These are phyloP conservation scores for Gymnocheta viridis DNA, from an alignment of 2,888 invertebrate genomes.

Conservation along the genomic window DNA sequence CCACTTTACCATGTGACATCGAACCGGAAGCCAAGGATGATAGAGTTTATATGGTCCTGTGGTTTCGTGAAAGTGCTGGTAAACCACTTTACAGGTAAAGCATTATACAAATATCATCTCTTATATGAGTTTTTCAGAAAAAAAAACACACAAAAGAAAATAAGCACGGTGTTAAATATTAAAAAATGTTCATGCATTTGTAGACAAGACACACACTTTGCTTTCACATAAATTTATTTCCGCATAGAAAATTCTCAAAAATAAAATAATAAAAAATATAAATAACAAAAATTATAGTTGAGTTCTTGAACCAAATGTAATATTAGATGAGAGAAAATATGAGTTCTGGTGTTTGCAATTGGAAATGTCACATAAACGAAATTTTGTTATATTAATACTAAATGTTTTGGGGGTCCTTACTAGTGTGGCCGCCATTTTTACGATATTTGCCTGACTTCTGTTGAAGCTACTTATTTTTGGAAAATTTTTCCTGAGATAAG, in stretches of 20 bases:
- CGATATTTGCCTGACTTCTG: no score
- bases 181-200: conserved; percentile 40
- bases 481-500: no score
- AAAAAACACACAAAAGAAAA: conserved; percentile 11
- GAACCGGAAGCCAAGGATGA: conserved; percentile 91
- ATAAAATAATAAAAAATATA: background rate
- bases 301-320: background rate
- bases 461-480: no score
- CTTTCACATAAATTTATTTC: conserved; percentile 57
- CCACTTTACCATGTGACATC: conserved; percentile 94
- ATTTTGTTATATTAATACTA: no score
- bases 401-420: no score
- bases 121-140: conserved; percentile 3
- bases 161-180: conserved; percentile 15
- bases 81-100: conserved; percentile 95
- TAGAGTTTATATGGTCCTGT: conserved; percentile 94
- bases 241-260: conserved; percentile 34
- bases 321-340: conserved; percentile 12
- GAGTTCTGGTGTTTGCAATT: background rate
- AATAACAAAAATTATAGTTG: background rate
- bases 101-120: conserved; percentile 52
- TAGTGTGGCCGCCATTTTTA: no score
- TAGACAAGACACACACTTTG: conserved; percentile 30
- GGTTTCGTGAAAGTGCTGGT: conserved; percentile 93
- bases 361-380: no score